Base-by-base conservation (phyloP, 2,888 invertebrate species). In the Saturnia japonica region DNA sequence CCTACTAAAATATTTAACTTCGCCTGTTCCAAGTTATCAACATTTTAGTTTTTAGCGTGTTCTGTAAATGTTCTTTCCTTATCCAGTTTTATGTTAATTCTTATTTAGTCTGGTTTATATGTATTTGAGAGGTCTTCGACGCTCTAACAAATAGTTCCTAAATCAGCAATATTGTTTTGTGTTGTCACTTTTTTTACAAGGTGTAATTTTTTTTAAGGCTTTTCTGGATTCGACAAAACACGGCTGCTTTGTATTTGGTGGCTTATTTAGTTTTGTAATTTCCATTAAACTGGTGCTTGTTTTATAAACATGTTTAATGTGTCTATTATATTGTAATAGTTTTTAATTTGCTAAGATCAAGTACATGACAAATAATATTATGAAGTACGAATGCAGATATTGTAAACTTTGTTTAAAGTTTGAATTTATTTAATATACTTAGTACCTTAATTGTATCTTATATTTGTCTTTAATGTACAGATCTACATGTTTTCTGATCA, bases 1-100 rank as follows among this genome's bases (percentile, higher is more conserved):
- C 64, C 72, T 68, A 80, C 90, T 89, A 88, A 90, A 90, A 90
- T 89, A 85, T 86, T 85, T 90, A 88, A 90, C 89, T 91, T 90
- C 79, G 78, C 81, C 72, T 78, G 74, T 78, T 82, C 81, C 87
- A 90, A 91, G 89, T 90, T 91, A 87, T 86, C 78, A 80, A 82
- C 74, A 88, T 91, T 90, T 91, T 90, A 89, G 89, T 83, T 85
- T 74, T 80, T 71, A 77, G 81, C 81, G 82, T 79, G 81, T 82
- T 84, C 28, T 72, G 69, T 67, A 68, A 51, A 68, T 66, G 68
- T 68, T 71, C 25, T 62, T 25, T 16, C 34, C 42, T 64, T 62
- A 28, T 67, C 54, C 28, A 47, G 42, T 70, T 67, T 70, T 57
- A 16, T 25, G 68, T 47, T 54, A 60, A 28, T 68, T 42, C 54